Conservation (phyloP, 2,888 invertebrate species). For the Geotrupes spiniger region DNA sequence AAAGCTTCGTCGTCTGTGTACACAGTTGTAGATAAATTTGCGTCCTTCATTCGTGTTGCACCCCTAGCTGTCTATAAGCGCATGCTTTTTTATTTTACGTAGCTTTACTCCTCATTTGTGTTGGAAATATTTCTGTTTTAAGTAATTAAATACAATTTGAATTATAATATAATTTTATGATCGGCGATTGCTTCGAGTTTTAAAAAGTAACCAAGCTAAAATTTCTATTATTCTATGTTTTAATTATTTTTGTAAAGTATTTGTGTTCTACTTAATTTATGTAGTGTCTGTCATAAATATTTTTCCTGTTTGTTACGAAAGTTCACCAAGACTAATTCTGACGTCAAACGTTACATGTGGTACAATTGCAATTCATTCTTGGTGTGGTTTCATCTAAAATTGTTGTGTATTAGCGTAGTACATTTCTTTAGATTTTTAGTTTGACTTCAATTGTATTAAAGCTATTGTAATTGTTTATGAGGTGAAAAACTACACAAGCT, state of each 20-base stretch:
- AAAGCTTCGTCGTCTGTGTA: slow-evolving; percentile 39
- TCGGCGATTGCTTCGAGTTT: neutral
- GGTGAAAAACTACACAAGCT: slow-evolving; percentile 15
- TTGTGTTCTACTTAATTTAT: slow-evolving; percentile 4
- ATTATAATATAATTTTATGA: too few species aligned
- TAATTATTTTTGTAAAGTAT: slow-evolving; percentile 4
- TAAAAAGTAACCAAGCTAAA: slow-evolving; percentile 22
- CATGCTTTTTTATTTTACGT: neutral
- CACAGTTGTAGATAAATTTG: slow-evolving; percentile 31
- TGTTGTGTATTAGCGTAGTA: too few species aligned
- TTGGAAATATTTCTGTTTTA: too few species aligned
- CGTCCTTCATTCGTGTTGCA: slow-evolving; percentile 8
- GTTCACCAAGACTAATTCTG: neutral
- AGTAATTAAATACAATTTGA: too few species aligned
- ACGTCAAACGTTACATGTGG: neutral
- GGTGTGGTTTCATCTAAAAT: too few species aligned
- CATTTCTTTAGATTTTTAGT: too few species aligned
- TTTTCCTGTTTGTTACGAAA: neutral
- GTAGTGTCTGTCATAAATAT: neutral
- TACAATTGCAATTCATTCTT: neutral
- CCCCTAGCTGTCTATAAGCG: neutral
- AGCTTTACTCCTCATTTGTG: too few species aligned
- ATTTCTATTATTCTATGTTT: neutral
- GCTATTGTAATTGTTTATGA: too few species aligned
- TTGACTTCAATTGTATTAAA: too few species aligned